Base-by-base conservation (phyloP, 1,140 invertebrate species). In the Neotoxoptera formosana region DNA sequence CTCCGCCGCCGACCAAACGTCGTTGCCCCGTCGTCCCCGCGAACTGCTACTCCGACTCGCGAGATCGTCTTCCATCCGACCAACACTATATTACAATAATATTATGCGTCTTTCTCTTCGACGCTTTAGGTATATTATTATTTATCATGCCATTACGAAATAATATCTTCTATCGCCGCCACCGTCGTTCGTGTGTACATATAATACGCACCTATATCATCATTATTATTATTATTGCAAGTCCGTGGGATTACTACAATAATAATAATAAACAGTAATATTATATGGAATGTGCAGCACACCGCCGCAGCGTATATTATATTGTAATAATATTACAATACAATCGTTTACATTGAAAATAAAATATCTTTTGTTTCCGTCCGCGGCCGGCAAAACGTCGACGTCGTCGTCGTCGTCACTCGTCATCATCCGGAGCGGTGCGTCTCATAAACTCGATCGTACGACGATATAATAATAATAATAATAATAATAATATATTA, bases 81-180 rank as follows among this genome's bases (percentile, higher is more conserved):
- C 11, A 30, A 76, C 30, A 76, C 30, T n/a, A 17, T 34, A 67
- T n/a, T 21, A 48, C 1, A 51, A 76, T n/a, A 67, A 30, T 30
- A 14, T 67, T n/a, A 45, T 41, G 25, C 45, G 36, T 86, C 41
- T 86, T 41, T 86, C 84, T 86, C 84, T 86, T 47, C 84, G 36
- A 30, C 25, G 84, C 17, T 6, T 25, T n/a, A 11, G 30, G 25
- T 86, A 86, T 48, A 86, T 48, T 47, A 86, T 86, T 47, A 47
- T 86, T 86, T 47, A 86, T 86, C 30, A n/a, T 30, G 84, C 84
- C 45, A 86, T 86, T 86, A 86, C 84, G 41, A 86, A 86, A 86
- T 47, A 86, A 47, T 47, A 45, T 45, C 45, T 45, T 86, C 34
- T 83, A 34, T 23, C 23, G 81, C 60, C 4, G 81, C 21, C 84